Conservation (phyloP, 2,797 vertebrate species). For the Labeo calbasu region DNA sequence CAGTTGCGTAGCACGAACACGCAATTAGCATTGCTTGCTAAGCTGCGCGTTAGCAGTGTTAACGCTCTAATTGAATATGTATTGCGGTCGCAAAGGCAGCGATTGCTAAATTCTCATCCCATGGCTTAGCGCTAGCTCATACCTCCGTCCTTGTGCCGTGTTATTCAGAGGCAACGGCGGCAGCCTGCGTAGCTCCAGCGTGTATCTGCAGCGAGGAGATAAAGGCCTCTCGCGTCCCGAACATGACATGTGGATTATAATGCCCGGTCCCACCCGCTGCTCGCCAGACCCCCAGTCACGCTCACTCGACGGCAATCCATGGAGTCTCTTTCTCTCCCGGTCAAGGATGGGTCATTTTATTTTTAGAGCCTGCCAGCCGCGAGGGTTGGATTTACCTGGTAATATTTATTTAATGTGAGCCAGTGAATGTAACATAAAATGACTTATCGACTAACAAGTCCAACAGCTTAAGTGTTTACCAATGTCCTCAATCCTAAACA, state of each 20-base stretch:
- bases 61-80: conserved; percentile 24
- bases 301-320: conserved; percentile 15
- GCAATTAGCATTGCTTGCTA: not conserved
- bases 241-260: conserved; percentile 40
- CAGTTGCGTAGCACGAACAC: not conserved
- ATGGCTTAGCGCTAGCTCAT: conserved; percentile 8
- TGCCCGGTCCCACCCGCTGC: conserved; percentile 22
- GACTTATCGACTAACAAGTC: conserved; percentile 16
- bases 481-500: not conserved
- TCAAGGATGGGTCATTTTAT: conserved; percentile 46
- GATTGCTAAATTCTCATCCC: conserved; percentile 5
- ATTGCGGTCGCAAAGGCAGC: not conserved
- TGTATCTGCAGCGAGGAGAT: conserved; percentile 38
- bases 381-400: conserved; percentile 24
- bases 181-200: not conserved
- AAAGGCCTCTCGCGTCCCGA: conserved; percentile 19
- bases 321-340: conserved; percentile 14
- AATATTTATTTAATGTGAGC: conserved; percentile 36
- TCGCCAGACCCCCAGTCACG: conserved; percentile 21
- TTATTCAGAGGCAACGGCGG: not conserved
- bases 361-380: conserved; percentile 36
- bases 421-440: conserved; percentile 29
- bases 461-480: conserved; percentile 31
- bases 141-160: not conserved
- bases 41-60: not conserved